These are phyloP conservation scores for Enoplosus armatus DNA, from an alignment of 2,797 vertebrate genomes.

Conservation along the genomic window DNA sequence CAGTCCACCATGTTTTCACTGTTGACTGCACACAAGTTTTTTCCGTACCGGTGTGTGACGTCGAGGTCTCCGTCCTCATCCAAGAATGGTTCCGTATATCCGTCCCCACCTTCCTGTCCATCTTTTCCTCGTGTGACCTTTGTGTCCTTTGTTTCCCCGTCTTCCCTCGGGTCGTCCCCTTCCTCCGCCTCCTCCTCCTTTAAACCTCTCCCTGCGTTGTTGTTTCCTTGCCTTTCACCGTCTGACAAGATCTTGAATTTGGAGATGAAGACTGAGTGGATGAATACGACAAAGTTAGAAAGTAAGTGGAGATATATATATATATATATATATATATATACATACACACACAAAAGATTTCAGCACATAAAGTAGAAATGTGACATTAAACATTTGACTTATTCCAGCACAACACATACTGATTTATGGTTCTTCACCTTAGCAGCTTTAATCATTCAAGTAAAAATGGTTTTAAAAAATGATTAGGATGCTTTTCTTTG, in stretches of 20 bases:
- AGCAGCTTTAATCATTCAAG: neutral
- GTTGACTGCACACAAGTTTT: neutral
- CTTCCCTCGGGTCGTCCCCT: neutral
- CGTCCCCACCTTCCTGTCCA: slow-evolving; percentile 10
- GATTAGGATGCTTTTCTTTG: neutral
- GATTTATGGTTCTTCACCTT: neutral
- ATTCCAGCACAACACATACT: neutral
- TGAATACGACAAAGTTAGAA: neutral
- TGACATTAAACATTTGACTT: neutral
- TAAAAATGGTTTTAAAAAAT: neutral
- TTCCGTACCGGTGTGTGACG: slow-evolving; percentile 81
- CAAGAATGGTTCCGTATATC: slow-evolving; percentile 54
- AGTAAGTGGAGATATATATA: neutral
- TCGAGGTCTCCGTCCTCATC: slow-evolving; percentile 94
- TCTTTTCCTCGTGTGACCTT: neutral
- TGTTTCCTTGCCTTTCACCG: slow-evolving; percentile 38
- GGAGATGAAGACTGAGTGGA: slow-evolving; percentile 89
- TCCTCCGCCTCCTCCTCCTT: neutral
- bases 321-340: too few relatives aligned
- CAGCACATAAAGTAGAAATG: neutral
- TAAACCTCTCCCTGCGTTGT: neutral
- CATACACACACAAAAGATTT: too few relatives aligned
- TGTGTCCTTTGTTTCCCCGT: neutral
- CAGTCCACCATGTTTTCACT: neutral
- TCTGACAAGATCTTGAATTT: slow-evolving; percentile 88